Base-by-base conservation (phyloP, 1,140 invertebrate genomes). In the Platorchestia sp. region DNA sequence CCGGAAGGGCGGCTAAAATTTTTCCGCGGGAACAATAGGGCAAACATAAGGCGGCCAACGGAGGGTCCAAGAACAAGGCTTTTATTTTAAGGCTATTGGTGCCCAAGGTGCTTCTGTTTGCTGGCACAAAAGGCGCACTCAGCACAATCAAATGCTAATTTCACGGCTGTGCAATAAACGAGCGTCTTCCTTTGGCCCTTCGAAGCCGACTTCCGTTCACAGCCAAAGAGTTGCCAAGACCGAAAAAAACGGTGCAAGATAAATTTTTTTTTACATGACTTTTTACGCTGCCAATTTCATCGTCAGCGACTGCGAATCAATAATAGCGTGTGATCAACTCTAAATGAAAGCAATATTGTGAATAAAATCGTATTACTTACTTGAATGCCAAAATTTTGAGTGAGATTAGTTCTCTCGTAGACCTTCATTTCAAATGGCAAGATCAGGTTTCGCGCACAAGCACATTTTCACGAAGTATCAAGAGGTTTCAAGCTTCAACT, bases 141-240 rank as follows among this genome's bases (percentile, higher is more conserved):
- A 45, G 91, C 91, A 93, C 91, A 93, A 93, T 93, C 91, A 45
- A 93, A 93, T 93, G 91, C 91, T 93, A 93, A 93, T 93, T 93
- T 93, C 91, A 93, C 91, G 91, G 41, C 45, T n/a, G 43, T 45
- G 45, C 45, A 93, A 93, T 93, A 93, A 93, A 93, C 43, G 43
- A 44, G 43, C 87, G 5, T 27, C 87, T 89, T 89, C 87, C 43
- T 19, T 41, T 89, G 41, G 87, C 87, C 43, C 87, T 89, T 42
- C 36, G 87, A 44, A 89, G 87, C 22, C 0, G 5, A 89, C 87
- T 89, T 89, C 87, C 87, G 87, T 41, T 42, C 27, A 7, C 5
- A 89, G n/a, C 87, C 41, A 42, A 10, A 41, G 43, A 42, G 87
- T 44, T 42, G 43, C 87, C 43, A 10, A 19, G 41, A 10, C 87